phyloP scores from a whole-genome alignment of 2,797 vertebrate genomes.

The Tinamus major region DNA sequence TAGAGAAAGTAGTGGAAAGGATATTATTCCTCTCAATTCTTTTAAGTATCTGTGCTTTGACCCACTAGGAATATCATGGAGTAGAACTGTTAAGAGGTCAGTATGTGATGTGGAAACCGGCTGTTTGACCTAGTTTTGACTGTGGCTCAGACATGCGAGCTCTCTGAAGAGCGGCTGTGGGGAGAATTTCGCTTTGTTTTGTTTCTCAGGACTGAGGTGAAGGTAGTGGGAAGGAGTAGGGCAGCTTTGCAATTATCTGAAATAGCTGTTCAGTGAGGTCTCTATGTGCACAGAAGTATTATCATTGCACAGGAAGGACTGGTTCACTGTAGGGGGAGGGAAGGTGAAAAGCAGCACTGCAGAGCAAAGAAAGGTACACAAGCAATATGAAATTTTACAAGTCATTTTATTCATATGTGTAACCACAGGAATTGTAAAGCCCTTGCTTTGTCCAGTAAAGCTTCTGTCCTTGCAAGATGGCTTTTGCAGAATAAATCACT shows the following conservation, averaged over 20 bases:
- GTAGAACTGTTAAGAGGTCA: constrained; percentile 66
- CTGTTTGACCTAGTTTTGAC: constrained; percentile 75
- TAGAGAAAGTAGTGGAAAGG: constrained; percentile 53
- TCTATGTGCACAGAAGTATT: constrained; percentile 7
- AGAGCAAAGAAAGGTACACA: constrained; percentile 14
- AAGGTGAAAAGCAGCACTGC: constrained; percentile 9
- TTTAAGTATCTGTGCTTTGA: constrained; percentile 45
- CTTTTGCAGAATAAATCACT: neutral
- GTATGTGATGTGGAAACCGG: constrained; percentile 65
- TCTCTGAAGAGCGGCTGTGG: neutral
- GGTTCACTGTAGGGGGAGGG: neutral
- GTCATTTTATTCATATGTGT: constrained; percentile 20
- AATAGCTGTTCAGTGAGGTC: constrained; percentile 53
- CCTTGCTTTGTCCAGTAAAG: constrained; percentile 34
- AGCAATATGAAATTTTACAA: neutral
- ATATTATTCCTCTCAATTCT: constrained; percentile 63
- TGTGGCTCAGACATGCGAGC: constrained; percentile 57
- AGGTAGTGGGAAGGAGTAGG: constrained; percentile 14
- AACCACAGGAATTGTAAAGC: constrained; percentile 42
- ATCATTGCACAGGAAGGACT: neutral
- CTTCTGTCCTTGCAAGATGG: constrained; percentile 14
- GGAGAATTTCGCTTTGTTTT: constrained; percentile 60
- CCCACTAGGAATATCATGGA: constrained; percentile 60
- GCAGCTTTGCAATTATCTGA: constrained; percentile 56
- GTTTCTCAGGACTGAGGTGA: constrained; percentile 33